Conservation (phyloP, 1,140 invertebrate genomes). For the Magallana angulata region DNA sequence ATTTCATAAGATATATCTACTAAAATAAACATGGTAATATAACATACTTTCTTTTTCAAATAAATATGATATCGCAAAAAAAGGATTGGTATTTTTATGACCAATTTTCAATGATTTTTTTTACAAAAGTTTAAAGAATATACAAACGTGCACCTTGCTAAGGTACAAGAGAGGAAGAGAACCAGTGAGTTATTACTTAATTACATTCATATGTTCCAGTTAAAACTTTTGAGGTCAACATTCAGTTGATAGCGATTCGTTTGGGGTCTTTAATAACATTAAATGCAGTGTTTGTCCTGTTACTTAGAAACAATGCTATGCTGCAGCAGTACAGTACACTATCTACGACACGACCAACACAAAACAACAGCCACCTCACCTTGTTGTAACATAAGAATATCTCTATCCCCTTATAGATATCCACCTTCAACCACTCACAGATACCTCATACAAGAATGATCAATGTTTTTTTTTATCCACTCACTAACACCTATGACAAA, state of each 20-base stretch:
- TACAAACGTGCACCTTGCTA: too few species aligned
- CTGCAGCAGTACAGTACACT: not conserved
- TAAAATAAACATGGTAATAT: too few species aligned
- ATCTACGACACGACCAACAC: not conserved
- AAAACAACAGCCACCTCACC: slow-evolving; percentile 6
- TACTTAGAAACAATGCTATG: slow-evolving; percentile 21
- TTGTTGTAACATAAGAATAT: slow-evolving; percentile 22
- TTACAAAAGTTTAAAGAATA: too few species aligned
- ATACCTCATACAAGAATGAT: not conserved
- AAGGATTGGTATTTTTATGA: too few species aligned
- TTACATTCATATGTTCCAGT: not conserved
- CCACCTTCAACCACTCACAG: not conserved
- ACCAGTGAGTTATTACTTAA: too few species aligned
- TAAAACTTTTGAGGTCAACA: not conserved
- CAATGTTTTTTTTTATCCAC: slow-evolving; percentile 8
- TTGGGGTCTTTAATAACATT: slow-evolving; percentile 1
- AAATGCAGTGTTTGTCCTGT: slow-evolving; percentile 22
- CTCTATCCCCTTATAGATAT: slow-evolving; percentile 9
- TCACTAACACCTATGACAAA: not conserved
- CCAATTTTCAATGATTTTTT: too few species aligned
- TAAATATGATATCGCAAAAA: too few species aligned
- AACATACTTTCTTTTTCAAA: too few species aligned
- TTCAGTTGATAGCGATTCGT: not conserved
- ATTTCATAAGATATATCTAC: too few species aligned
- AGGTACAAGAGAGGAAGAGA: too few species aligned